Evolutionary conservation across 2,113 vertebrate genomes (phyloP).

Genomic region (Gadus macrocephalus): DNA sequence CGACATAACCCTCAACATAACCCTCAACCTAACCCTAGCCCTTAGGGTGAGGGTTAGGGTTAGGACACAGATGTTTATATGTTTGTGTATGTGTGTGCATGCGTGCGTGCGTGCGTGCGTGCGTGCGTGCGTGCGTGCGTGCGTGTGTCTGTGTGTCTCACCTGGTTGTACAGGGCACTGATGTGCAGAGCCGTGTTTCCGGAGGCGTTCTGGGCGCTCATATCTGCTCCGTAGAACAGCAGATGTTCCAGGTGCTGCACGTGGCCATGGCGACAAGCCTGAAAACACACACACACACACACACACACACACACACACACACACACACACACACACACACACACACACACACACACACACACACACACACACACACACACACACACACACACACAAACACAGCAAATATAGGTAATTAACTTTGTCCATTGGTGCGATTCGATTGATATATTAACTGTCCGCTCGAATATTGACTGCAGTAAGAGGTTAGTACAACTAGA

Average conservation of each 20-base stretch:
- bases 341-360: slow-evolving; percentile 15
- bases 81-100: no score
- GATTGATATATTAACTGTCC: no score
- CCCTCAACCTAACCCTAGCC: no score
- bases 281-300: slow-evolving; percentile 43
- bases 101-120: no score
- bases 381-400: neutral
- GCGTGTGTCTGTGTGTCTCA: slow-evolving; percentile 51
- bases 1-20: no score
- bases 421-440: neutral
- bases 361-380: slow-evolving; percentile 29
- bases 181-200: slow-evolving; percentile 85
- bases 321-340: slow-evolving; percentile 7
- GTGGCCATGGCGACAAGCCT: slow-evolving; percentile 80
- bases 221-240: slow-evolving; percentile 84
- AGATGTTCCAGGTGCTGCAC: slow-evolving; percentile 84
- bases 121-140: no score
- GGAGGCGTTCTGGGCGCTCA: slow-evolving; percentile 81
- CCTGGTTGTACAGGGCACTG: slow-evolving; percentile 89
- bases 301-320: slow-evolving; percentile 2
- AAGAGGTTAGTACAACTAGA: slow-evolving; percentile 24
- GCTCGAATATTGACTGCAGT: slow-evolving; percentile 12
- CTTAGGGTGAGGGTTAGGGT: no score
- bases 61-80: no score
- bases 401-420: slow-evolving; percentile 2